Evolutionary conservation across 2,797 vertebrate species (phyloP).

Genomic region (Gobio occitaniae): DNA sequence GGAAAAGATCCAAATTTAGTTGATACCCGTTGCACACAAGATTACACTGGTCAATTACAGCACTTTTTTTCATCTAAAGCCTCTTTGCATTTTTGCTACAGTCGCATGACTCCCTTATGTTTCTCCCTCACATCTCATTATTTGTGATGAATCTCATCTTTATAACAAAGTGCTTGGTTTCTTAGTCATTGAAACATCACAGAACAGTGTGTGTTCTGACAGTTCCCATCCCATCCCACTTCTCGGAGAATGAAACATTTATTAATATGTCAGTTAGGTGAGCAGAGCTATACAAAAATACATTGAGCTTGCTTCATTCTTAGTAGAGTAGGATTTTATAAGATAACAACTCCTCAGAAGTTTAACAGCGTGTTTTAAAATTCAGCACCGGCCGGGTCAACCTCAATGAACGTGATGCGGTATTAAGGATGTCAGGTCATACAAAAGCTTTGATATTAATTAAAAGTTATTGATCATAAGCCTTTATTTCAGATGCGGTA

Average conservation of each 20-base stretch:
- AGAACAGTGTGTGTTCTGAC: conserved; percentile 26
- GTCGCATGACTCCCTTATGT: neutral
- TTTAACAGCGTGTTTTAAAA: neutral
- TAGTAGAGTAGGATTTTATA: neutral
- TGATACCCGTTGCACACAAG: neutral
- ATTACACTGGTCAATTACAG: neutral
- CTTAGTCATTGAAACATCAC: conserved; percentile 26
- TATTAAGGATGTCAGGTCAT: neutral
- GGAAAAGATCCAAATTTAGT: neutral
- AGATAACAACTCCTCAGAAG: neutral
- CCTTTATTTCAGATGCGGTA: neutral
- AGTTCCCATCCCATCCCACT: conserved; percentile 22
- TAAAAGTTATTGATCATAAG: neutral
- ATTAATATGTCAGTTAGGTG: conserved; percentile 27
- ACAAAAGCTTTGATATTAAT: conserved; percentile 6
- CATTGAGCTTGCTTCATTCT: conserved; percentile 1
- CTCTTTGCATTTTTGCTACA: neutral
- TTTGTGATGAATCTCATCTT: conserved; percentile 13
- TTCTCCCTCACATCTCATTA: conserved; percentile 23
- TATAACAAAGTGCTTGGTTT: conserved; percentile 9
- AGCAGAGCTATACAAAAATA: neutral
- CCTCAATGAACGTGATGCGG: neutral
- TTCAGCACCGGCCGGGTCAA: neutral
- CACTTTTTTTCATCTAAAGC: neutral
- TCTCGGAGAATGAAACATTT: conserved; percentile 40